Evolutionary conservation across 2,113 vertebrate genomes (phyloP).

Genomic region (Apus apus): DNA sequence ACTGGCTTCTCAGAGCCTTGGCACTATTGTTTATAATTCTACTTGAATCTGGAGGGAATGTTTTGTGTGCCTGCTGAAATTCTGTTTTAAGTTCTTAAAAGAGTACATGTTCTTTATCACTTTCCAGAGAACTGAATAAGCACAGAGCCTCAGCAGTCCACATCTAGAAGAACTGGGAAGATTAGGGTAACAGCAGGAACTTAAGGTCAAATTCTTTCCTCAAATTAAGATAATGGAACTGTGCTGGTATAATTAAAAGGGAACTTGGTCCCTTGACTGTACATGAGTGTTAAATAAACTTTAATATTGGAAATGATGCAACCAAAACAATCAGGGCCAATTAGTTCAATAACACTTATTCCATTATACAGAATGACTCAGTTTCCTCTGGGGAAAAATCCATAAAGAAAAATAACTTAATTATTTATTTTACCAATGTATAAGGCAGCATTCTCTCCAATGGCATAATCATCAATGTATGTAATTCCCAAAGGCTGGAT

Average conservation of each 20-base stretch:
- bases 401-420: neutral
- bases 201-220: slow-evolving; percentile 52
- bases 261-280: neutral
- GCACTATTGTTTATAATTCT: neutral
- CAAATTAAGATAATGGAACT: slow-evolving; percentile 35
- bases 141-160: slow-evolving; percentile 12
- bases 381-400: neutral
- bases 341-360: neutral
- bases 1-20: neutral
- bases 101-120: neutral
- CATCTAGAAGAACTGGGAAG: slow-evolving; percentile 53
- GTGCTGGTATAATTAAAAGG: neutral
- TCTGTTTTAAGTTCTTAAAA: neutral
- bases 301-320: slow-evolving; percentile 42
- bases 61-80: neutral
- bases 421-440: slow-evolving; percentile 85
- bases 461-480: slow-evolving; percentile 92
- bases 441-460: slow-evolving; percentile 88
- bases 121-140: slow-evolving; percentile 46
- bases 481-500: slow-evolving; percentile 92
- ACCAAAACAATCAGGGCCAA: neutral
- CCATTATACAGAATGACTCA: neutral
- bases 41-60: neutral
- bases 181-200: slow-evolving; percentile 55
- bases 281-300: slow-evolving; percentile 10